Evolutionary conservation across 2,888 invertebrate genomes (phyloP).

Genomic region (Pasiphila rectangulata): DNA sequence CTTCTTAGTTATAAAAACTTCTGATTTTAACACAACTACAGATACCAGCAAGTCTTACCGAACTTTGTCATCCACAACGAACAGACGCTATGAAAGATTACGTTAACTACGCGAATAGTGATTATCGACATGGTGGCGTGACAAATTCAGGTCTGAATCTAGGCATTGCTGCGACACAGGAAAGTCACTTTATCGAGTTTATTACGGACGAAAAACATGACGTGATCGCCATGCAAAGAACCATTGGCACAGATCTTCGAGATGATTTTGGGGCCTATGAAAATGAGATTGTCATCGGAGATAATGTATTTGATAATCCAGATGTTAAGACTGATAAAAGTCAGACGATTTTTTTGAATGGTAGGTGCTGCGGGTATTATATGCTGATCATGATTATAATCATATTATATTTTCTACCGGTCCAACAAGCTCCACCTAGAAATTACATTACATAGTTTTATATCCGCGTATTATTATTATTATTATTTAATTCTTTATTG

Average conservation of each 20-base stretch:
- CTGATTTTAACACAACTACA: slow-evolving; percentile 28
- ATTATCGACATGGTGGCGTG: slow-evolving; percentile 1
- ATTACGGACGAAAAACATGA: slow-evolving; percentile 53
- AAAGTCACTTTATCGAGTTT: slow-evolving; percentile 54
- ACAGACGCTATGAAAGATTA: slow-evolving; percentile 25
- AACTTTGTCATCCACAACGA: slow-evolving; percentile 48
- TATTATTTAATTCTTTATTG: no score
- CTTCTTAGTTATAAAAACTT: no score
- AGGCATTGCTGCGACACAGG: slow-evolving; percentile 48
- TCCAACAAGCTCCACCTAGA: no score
- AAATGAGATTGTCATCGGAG: slow-evolving; percentile 42
- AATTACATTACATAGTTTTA: no score
- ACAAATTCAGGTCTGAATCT: slow-evolving; percentile 12
- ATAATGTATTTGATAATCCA: slow-evolving; percentile 40
- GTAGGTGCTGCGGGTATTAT: slow-evolving; percentile 45
- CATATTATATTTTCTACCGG: no score
- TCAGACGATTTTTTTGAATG: slow-evolving; percentile 62
- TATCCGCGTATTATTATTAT: no score
- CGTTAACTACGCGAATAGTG: slow-evolving; percentile 11
- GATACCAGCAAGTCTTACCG: slow-evolving; percentile 59
- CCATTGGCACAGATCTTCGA: slow-evolving; percentile 53
- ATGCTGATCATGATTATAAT: no score
- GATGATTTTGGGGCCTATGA: slow-evolving; percentile 37
- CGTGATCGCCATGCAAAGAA: slow-evolving; percentile 52
- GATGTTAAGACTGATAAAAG: slow-evolving; percentile 43